Percentiles rank a stretch among this genome's conserved stretches.
Conservation (phyloP, 2,888 invertebrate species). For the Linnaemya vulpina region DNA sequence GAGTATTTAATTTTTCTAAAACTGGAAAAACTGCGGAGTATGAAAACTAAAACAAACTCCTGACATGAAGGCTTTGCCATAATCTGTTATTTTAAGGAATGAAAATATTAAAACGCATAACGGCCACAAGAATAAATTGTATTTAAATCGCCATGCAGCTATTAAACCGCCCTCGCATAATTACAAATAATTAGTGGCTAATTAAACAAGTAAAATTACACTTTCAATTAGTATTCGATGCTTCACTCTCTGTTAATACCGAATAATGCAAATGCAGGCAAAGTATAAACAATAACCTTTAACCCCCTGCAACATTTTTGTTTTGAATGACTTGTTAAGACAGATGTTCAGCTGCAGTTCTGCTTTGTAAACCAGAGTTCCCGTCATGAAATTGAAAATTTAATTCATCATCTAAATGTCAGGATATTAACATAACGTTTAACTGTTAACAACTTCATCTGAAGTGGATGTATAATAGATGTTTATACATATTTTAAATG, state of each 20-base stretch:
- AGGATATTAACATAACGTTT: constrained; percentile 67
- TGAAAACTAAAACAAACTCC: too few species aligned
- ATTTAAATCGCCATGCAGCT: too few species aligned
- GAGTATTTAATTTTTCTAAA: too few species aligned
- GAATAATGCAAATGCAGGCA: not conserved
- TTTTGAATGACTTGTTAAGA: constrained; percentile 55
- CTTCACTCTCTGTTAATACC: not conserved
- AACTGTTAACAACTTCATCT: constrained; percentile 43
- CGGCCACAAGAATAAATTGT: too few species aligned
- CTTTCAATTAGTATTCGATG: not conserved
- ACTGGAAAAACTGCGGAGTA: too few species aligned
- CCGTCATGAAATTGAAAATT: constrained; percentile 71
- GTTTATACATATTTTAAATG: not conserved
- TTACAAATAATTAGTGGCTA: too few species aligned
- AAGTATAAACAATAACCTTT: not conserved
- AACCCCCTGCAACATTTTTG: constrained; percentile 3
- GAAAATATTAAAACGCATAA: too few species aligned
- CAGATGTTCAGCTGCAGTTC: constrained; percentile 66
- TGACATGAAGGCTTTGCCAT: too few species aligned
- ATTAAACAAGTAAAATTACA: too few species aligned
- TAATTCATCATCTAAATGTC: constrained; percentile 72
- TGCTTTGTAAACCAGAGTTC: constrained; percentile 69
- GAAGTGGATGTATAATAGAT: not conserved
- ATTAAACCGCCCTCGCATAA: too few species aligned
- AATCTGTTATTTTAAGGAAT: too few species aligned